Base-by-base conservation (phyloP, 2,113 vertebrate species). In the Ctenomys sociabilis region DNA sequence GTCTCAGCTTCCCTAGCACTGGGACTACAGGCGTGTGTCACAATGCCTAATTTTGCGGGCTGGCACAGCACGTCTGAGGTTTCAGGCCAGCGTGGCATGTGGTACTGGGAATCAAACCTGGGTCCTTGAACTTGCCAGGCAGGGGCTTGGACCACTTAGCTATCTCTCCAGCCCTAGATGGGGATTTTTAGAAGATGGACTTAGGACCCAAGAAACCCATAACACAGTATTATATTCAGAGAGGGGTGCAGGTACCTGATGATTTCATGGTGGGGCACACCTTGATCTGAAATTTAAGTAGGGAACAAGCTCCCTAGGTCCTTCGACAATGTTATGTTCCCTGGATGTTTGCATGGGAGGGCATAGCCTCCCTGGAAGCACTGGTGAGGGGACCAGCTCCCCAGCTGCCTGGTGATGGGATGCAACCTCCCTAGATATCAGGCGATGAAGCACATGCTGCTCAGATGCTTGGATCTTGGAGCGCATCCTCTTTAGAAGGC, bases 221-320 rank as follows among this genome's bases (percentile, higher is more conserved):
- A 1, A 4, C 1, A 0, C 0, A 0, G 1, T 0, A 11, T 0
- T 0, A 13, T 1, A 0, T 6, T 24, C 57, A 7, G 24, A 24
- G 30, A 7, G 45, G 28, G 43, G 13, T 14, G 7, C 86, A 84
- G 70, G 17, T 1, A 28, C n/a, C 17, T 3, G 1, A 21, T 21
- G 43, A 35, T 10, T 16, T 0, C 3, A 3, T 28, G 13, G 0
- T 30, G 52, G 49, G 54, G 28, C 0, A 1, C 5, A 45, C 37
- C 1, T 52, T 59, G 24, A 11, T 14, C 43, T 7, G 14, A 49
- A 35, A 28, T 3, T 17, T 6, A 8, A 4, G 32, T 21, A 30
- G 14, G 49, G 16, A 54, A 54, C 17, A 80, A 54, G 19, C 37
- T 59, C 52, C 24, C 59, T 63, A 14, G 82, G 30, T 43, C 14